Base-by-base conservation (phyloP, 1,140 invertebrate species). In the Ips typographus region DNA sequence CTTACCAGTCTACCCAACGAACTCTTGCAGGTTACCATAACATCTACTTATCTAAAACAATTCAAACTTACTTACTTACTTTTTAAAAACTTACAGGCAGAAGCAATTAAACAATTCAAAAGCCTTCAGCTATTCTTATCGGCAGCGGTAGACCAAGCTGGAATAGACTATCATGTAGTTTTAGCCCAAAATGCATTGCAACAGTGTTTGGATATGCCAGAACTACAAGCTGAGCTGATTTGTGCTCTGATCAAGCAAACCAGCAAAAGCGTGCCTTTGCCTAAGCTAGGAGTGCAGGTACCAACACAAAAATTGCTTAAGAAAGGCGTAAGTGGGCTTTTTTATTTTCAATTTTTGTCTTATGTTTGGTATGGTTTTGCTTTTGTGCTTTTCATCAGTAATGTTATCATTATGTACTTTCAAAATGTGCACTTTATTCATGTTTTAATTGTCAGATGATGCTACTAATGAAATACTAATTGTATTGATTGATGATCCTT, bases 101-200 rank as follows among this genome's bases (percentile, higher is more conserved):
- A 97, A 84, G 95, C 95, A 53, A 87, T 97, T 66, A 96, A 98
- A 83, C 84, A 98, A 63, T 98, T 97, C 78, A 97, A 97, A 93
- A 93, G 93, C 80, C 90, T 94, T 74, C 94, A 96, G 79, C 85
- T 97, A 73, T 98, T 97, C 82, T 95, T 94, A 86, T 96, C 93
- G 22, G 94, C 96, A 71, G 89, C 91, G 22, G 90, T 98, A 69
- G 95, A 98, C 82, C 93, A 95, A 75, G 92, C 94, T 44, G 94
- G 94, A 74, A 96, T 98, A 75, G 95, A 98, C 82, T 96, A 96
- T 80, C 95, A 98, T 79, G 94, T 98, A 74, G 92, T 94, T 56
- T 83, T 98, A 69, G 95, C 94, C 38, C 95, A 98, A 87, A 96
- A 96, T 80, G 92, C 95, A 5, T 83, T 98, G 53, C 91, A 95